Base-by-base conservation (phyloP, 1,140 invertebrate genomes). In the Dicyema japonicum region DNA sequence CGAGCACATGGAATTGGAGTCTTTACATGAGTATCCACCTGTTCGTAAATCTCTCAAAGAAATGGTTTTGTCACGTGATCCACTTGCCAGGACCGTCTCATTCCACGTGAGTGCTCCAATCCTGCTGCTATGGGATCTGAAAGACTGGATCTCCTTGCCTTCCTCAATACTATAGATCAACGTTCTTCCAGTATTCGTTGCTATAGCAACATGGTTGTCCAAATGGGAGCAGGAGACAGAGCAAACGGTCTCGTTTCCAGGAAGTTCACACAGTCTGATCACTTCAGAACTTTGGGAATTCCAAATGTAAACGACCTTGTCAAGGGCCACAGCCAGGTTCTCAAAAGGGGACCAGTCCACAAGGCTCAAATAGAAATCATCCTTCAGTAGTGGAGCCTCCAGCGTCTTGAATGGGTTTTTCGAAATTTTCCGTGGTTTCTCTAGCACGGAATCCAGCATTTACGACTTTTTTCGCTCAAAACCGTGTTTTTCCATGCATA, bases 341-440 rank as follows among this genome's bases (percentile, higher is more conserved):
- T 97, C 94, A 47, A 85, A 76, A 4, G 75, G 76, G 2, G 80
- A 92, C 88, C 88, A 97, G 51, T 97, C 88, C 4, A 97, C 85
- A 30, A 97, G 57, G 53, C 94, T 97, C 15, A 94, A 50, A 48
- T 94, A 94, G 52, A 97, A 97, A 50, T 94, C 88, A 50, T 97
- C 85, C 53, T 92, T 82, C 15, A 97, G 51, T 50, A 94, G 85
- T 0, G 88, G 88, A 1, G 88, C 88, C 50, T 97, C 88, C 6
- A 94, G 57, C 1, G 88, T 67, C 58, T 94, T 90, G 46, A 88
- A 92, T 0, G 82, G 82, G 43, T 88, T 80, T 43, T 76, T 63
- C 0, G 76, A 80, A 36, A 92, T 92, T 55, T 90, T 88, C 28
- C 80, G n/a, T n/a, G n/a, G n/a, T n/a, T n/a, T n/a, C n/a, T n/a